phyloP scores from a whole-genome alignment of 2,113 vertebrate genomes.

The Anguilla rostrata region DNA sequence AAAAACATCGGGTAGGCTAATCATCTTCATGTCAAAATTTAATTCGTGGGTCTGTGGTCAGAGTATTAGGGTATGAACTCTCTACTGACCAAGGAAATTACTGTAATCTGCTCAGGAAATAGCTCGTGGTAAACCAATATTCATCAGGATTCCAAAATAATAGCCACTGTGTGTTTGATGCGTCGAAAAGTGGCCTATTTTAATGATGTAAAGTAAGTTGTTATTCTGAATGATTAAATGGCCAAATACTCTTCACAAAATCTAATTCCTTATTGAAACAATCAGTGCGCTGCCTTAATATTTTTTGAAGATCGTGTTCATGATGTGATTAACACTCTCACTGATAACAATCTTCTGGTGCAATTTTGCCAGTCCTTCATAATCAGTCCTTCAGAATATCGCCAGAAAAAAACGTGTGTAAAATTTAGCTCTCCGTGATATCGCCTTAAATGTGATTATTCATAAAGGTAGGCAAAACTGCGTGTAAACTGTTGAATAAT shows the following conservation, averaged over 20 bases:
- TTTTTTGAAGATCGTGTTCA: slow-evolving; percentile 52
- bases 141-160: not conserved
- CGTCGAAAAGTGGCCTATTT: not conserved
- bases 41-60: slow-evolving; percentile 11
- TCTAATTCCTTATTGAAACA: slow-evolving; percentile 5
- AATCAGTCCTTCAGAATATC: slow-evolving; percentile 47
- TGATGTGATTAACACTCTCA: slow-evolving; percentile 49
- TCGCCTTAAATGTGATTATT: slow-evolving; percentile 65
- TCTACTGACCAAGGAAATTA: slow-evolving; percentile 43
- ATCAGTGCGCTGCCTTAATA: slow-evolving; percentile 16
- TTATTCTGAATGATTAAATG: not conserved
- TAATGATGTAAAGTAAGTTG: not conserved
- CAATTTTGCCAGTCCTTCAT: slow-evolving; percentile 60
- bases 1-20: not conserved
- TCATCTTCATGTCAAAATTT: slow-evolving; percentile 11
- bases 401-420: slow-evolving; percentile 44
- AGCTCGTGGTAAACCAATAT: slow-evolving; percentile 57
- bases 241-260: slow-evolving; percentile 4
- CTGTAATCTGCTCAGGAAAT: slow-evolving; percentile 75
- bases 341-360: slow-evolving; percentile 55
- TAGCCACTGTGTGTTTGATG: not conserved
- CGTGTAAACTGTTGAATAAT: slow-evolving; percentile 25
- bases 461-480: slow-evolving; percentile 47
- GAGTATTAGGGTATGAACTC: not conserved
- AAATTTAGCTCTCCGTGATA: slow-evolving; percentile 58